A percentile compares a stretch with the other conserved stretches of the same genome.
Conservation (phyloP, 2,797 vertebrate genomes). For the Stomatorhinus walkeri region DNA sequence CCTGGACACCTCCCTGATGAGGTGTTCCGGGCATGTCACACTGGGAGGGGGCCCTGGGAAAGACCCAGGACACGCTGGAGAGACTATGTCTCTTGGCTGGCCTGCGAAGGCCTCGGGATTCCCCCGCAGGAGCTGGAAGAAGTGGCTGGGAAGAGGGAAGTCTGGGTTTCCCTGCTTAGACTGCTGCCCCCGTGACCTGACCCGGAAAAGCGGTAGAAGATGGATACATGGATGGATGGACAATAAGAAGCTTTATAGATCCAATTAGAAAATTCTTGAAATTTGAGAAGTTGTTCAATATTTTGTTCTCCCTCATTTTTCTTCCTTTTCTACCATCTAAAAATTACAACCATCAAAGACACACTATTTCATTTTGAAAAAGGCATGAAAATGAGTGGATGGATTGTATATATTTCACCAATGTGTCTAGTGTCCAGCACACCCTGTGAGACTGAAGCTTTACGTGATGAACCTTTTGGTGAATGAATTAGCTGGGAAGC, state of each 20-base stretch:
- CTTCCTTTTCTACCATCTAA: background rate
- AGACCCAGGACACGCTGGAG: no score
- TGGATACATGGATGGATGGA: no score
- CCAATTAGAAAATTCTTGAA: background rate
- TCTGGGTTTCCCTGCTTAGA: no score
- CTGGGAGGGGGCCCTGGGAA: no score
- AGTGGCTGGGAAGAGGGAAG: no score
- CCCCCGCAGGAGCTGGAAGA: no score
- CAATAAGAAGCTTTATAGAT: background rate
- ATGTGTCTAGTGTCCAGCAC: background rate
- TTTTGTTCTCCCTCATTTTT: background rate
- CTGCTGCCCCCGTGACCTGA: no score
- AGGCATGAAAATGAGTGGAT: background rate
- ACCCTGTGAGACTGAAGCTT: background rate
- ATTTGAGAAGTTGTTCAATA: background rate
- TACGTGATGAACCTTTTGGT: background rate
- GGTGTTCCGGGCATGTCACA: no score
- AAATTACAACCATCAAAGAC: background rate
- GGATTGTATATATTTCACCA: background rate
- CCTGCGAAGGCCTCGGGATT: no score
- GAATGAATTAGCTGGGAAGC: background rate
- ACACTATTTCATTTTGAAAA: background rate
- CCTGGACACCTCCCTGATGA: no score
- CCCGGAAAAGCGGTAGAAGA: no score
- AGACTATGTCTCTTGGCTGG: no score